Evolutionary conservation across 1,140 invertebrate species (phyloP).

Genomic region (Sarcophaga peregrina): DNA sequence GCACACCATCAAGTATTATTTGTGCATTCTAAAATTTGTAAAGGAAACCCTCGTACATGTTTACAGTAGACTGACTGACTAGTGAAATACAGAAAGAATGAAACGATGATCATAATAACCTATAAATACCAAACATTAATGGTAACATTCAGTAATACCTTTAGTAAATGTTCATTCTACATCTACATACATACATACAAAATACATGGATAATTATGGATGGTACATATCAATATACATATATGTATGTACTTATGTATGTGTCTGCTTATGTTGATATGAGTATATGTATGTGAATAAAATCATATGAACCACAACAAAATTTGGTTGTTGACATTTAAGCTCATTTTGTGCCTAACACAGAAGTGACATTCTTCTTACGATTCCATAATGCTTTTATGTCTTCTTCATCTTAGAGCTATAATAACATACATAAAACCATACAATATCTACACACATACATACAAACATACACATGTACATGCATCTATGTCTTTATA

Average conservation of each 20-base stretch:
- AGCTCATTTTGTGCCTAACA: slow-evolving; percentile 40
- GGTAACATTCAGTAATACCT: slow-evolving; percentile 24
- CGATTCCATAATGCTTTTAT: slow-evolving; percentile 5
- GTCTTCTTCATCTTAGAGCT: neutral
- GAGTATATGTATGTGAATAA: neutral
- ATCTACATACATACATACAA: neutral
- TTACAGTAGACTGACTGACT: no score
- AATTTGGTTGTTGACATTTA: slow-evolving; percentile 42
- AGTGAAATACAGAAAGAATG: no score
- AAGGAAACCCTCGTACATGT: no score
- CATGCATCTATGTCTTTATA: no score
- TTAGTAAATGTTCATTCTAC: neutral
- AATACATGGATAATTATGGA: no score
- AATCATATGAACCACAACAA: slow-evolving; percentile 41
- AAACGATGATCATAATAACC: neutral
- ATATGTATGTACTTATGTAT: no score
- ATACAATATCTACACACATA: no score
- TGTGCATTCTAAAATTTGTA: no score
- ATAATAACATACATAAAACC: neutral
- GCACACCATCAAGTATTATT: no score
- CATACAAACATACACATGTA: no score
- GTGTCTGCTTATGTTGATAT: no score
- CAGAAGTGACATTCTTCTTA: slow-evolving; percentile 38
- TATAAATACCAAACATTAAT: neutral
- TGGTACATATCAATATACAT: no score